phyloP scores from a whole-genome alignment of 2,797 vertebrate species.

The Morus bassanus region DNA sequence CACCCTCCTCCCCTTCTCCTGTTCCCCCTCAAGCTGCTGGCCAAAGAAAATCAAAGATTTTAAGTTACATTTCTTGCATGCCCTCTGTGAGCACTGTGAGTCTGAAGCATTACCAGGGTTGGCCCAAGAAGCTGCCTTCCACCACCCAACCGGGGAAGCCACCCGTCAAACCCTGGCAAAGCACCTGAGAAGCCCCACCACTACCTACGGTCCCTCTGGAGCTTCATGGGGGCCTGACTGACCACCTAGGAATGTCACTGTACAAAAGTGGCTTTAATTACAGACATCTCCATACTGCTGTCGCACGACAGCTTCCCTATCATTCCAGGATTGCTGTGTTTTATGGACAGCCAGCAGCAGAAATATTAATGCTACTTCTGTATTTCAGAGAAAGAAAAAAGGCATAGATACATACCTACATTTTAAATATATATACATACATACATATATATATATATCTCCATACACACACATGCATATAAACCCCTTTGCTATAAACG shows the following conservation, averaged over 20 bases:
- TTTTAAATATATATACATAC: neutral
- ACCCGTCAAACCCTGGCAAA: neutral
- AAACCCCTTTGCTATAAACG: neutral
- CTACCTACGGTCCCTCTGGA: neutral
- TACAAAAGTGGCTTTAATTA: neutral
- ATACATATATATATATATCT: neutral
- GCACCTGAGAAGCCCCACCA: neutral
- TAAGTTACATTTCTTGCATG: neutral
- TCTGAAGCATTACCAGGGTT: accelerated
- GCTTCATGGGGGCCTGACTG: neutral
- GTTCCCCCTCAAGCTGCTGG: neutral
- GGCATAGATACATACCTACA: neutral
- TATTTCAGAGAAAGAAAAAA: constrained; percentile 22
- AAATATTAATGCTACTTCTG: constrained; percentile 21
- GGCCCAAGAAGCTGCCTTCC: neutral
- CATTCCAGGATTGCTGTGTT: neutral
- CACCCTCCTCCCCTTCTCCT: neutral
- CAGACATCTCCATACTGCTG: neutral
- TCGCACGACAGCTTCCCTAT: neutral
- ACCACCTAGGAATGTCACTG: neutral
- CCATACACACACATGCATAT: neutral
- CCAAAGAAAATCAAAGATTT: constrained; percentile 11
- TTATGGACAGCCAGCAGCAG: neutral
- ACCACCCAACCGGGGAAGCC: neutral
- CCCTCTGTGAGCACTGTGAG: neutral